phyloP scores from a whole-genome alignment of 2,113 vertebrate species.

The Porphyrio hochstetteri region DNA sequence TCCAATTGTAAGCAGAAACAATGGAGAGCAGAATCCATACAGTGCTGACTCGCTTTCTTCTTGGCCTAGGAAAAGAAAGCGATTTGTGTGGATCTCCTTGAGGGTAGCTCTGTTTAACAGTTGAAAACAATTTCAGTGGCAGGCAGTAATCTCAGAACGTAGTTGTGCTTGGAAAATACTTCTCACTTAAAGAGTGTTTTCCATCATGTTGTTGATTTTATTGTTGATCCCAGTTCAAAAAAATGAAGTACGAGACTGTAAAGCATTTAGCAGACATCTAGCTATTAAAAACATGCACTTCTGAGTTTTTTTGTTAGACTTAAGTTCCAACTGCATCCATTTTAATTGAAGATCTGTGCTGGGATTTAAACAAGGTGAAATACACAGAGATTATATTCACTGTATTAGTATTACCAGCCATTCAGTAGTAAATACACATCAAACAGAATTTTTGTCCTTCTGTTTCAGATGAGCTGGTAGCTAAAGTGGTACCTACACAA shows the following conservation, averaged over 20 bases:
- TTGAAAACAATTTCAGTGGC: neutral
- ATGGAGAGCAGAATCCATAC: slow-evolving; percentile 16
- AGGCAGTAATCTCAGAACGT: neutral
- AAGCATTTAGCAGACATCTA: neutral
- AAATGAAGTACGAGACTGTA: neutral
- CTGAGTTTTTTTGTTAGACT: neutral
- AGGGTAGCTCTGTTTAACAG: neutral
- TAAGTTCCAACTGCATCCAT: neutral
- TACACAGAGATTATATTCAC: neutral
- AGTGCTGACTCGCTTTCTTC: neutral
- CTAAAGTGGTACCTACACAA: neutral
- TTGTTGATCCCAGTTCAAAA: neutral
- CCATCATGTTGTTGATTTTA: neutral
- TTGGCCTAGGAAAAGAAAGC: neutral
- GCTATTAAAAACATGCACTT: neutral
- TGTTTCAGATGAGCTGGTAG: neutral
- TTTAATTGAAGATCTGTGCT: neutral
- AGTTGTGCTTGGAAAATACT: neutral
- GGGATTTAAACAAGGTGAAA: neutral
- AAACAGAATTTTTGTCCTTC: neutral
- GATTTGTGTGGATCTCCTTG: neutral
- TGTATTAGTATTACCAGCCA: neutral
- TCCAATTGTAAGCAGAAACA: neutral
- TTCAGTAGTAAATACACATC: neutral
- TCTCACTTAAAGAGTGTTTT: neutral